Evolutionary conservation across 2,113 vertebrate genomes (phyloP).

Genomic region (Scartelaos histophorus): DNA sequence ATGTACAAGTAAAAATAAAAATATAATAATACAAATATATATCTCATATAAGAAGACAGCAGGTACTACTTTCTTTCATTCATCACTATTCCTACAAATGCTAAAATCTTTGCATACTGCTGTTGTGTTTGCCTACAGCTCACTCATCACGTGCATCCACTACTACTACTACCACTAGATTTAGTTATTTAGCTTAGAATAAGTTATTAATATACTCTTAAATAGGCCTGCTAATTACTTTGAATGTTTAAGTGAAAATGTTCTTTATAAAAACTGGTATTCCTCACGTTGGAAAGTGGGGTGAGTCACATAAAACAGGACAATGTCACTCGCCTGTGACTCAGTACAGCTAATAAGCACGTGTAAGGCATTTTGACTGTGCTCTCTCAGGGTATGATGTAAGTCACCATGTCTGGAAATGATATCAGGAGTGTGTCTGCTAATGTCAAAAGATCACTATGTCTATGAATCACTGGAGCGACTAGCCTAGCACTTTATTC

Average conservation of each 20-base stretch:
- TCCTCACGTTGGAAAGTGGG: background rate
- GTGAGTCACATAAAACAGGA: constrained; percentile 19
- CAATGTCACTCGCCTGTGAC: constrained; percentile 18
- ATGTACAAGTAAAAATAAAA: too few species aligned
- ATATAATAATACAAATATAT: too few species aligned
- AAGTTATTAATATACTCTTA: background rate
- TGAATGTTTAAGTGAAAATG: background rate
- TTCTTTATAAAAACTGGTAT: background rate
- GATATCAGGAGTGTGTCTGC: constrained; percentile 25
- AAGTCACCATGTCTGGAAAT: constrained; percentile 46
- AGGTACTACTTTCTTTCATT: too few species aligned
- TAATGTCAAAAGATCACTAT: constrained; percentile 15
- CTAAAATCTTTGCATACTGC: too few species aligned
- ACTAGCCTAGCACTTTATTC: accelerated
- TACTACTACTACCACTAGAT: too few species aligned
- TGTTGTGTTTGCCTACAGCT: background rate
- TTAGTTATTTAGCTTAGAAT: too few species aligned
- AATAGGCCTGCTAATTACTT: background rate
- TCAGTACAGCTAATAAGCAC: constrained; percentile 36
- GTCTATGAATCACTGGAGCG: constrained; percentile 20
- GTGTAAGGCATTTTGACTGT: constrained; percentile 32
- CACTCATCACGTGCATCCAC: too few species aligned
- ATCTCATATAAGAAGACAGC: too few species aligned
- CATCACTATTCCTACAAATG: too few species aligned
- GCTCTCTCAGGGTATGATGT: constrained; percentile 41